A percentile compares a stretch with the other conserved stretches of the same genome.
Evolutionary conservation across 2,797 vertebrate species (phyloP).

Genomic region (Lophotriccus pileatus): DNA sequence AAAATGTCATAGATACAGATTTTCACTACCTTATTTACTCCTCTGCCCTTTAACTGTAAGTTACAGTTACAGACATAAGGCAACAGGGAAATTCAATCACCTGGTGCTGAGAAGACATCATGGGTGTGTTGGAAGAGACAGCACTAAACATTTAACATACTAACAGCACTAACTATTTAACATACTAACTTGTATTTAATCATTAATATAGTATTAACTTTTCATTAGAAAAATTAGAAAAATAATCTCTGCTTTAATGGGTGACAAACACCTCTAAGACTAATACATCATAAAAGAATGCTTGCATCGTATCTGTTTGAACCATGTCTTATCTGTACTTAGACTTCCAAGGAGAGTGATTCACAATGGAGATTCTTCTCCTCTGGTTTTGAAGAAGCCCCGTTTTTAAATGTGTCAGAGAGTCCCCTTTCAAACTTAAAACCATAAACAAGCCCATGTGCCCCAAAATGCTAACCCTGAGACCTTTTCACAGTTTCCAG

Average conservation of each 20-base stretch:
- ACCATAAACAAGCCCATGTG: neutral
- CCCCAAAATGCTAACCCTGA: neutral
- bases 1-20: neutral
- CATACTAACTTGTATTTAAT: neutral
- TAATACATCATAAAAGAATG: neutral
- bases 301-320: neutral
- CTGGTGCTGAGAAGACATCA: neutral
- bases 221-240: neutral
- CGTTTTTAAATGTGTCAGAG: neutral
- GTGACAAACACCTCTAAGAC: neutral
- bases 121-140: neutral
- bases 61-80: neutral
- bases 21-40: neutral
- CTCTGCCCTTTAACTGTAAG: neutral
- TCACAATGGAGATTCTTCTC: neutral
- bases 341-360: neutral
- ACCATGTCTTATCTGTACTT: neutral
- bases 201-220: neutral
- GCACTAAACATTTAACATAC: too few species aligned
- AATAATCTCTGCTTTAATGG: neutral
- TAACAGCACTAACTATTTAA: too few species aligned
- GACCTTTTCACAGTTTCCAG: neutral
- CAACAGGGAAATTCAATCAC: neutral
- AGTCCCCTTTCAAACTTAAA: neutral
- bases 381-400: neutral